These are phyloP conservation scores for Protodeltote pygarga DNA, from an alignment of 2,888 invertebrate species.

Conservation along the genomic window DNA sequence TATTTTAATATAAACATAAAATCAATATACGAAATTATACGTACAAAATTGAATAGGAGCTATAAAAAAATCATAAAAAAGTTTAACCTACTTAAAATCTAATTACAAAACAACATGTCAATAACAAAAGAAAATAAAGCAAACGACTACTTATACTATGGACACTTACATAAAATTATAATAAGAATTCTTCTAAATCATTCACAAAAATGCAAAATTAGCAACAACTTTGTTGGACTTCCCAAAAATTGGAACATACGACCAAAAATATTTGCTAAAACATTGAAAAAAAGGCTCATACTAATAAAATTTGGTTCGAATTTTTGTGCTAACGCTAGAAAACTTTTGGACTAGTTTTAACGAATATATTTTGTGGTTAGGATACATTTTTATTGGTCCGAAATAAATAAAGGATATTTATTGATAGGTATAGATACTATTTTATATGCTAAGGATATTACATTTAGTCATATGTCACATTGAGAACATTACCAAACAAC, in stretches of 20 bases:
- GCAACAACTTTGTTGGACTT: constrained; percentile 18
- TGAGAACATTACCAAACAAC: constrained; percentile 51
- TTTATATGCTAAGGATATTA: constrained; percentile 35
- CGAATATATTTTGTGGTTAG: constrained; percentile 1
- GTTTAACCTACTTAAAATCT: constrained; percentile 39
- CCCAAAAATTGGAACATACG: neutral
- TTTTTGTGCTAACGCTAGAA: constrained; percentile 19
- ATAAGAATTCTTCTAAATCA: constrained; percentile 31
- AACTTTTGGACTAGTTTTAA: constrained; percentile 30
- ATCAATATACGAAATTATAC: constrained; percentile 34
- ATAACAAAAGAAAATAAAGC: constrained; percentile 40
- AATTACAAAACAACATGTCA: constrained; percentile 45
- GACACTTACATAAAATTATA: constrained; percentile 24
- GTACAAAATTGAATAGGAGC: constrained; percentile 33
- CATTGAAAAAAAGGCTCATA: neutral
- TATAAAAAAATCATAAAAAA: constrained; percentile 46
- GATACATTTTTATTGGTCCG: constrained; percentile 34
- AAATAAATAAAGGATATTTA: constrained; percentile 35
- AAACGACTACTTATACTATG: constrained; percentile 36
- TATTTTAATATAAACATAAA: constrained; percentile 17
- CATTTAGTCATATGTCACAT: constrained; percentile 48
- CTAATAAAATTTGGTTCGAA: constrained; percentile 1
- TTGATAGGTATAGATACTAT: constrained; percentile 21
- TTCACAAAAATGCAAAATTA: constrained; percentile 7
- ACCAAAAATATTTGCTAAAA: constrained; percentile 12